Percentiles rank a stretch among this genome's conserved stretches.
These are phyloP conservation scores for Drymonia ruficornis DNA, from an alignment of 2,888 invertebrate species.

Conservation along the genomic window DNA sequence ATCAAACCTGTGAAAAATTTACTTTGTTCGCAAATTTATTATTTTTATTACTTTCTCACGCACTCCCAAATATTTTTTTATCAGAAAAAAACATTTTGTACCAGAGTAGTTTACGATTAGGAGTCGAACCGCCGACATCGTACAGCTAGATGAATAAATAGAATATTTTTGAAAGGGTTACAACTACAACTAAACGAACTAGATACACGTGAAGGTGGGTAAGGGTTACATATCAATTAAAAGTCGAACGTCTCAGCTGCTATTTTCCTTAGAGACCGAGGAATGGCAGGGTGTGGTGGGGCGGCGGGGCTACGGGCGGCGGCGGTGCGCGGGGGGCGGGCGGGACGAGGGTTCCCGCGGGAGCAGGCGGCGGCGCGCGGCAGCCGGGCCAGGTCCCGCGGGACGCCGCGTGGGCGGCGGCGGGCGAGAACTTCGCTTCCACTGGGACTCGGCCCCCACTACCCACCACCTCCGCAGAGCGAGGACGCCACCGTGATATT, in stretches of 20 bases:
- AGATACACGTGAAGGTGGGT: background rate
- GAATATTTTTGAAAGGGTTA: too few species aligned
- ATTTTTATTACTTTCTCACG: too few species aligned
- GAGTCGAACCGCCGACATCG: too few species aligned
- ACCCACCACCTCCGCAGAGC: slow-evolving; percentile 53
- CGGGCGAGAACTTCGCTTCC: slow-evolving; percentile 77
- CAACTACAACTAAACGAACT: too few species aligned
- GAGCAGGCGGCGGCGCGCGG: slow-evolving; percentile 78
- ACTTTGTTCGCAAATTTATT: too few species aligned
- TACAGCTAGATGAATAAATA: too few species aligned
- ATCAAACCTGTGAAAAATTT: too few species aligned
- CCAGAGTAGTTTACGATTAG: too few species aligned
- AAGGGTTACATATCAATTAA: slow-evolving; percentile 68
- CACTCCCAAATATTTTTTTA: too few species aligned
- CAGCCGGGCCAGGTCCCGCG: slow-evolving; percentile 74
- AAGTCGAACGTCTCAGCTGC: slow-evolving; percentile 74
- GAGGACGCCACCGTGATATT: slow-evolving; percentile 72
- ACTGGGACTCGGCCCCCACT: slow-evolving; percentile 66
- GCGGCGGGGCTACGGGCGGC: slow-evolving; percentile 34
- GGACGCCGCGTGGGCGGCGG: slow-evolving; percentile 77
- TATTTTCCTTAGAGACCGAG: slow-evolving; percentile 69
- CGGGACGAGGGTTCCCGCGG: slow-evolving; percentile 60
- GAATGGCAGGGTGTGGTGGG: slow-evolving; percentile 33
- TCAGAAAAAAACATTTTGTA: too few species aligned
- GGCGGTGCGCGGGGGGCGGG: slow-evolving; percentile 39